Evolutionary conservation across 2,797 vertebrate species (phyloP), one percentile per base, ranked within the genome.

Genomic region (Enoplosus armatus): DNA sequence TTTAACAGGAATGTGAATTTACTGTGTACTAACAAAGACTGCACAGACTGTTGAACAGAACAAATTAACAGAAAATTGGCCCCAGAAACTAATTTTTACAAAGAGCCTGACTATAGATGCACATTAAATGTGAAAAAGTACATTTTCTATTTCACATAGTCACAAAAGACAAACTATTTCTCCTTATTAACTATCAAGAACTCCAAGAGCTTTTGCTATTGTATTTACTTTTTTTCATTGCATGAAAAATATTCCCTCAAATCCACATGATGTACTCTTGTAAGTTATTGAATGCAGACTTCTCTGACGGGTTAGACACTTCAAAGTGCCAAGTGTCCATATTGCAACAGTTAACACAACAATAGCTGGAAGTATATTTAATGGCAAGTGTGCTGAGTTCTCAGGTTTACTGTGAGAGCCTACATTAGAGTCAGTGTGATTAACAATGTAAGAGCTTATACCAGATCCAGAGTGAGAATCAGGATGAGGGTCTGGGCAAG

Each of bases 381-480:
- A 58, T 45, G 24, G 20, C 18, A 51, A 45, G 29, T 51, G 58
- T 54, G 22, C 29, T 10, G 18, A 41, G 26, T 62, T 67, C 35
- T 63, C 11, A 50, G 51, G 24, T 55, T 33, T 29, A 61, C n/a
- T 58, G 37, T 56, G 5, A 71, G 41, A 50, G 64, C 24, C 3
- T 9, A 51, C 20, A 58, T 47, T 37, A 47, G 1, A 56, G 43
- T 48, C 37, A 31, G 24, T 50, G 3, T 48, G 63, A 75, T 62
- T 61, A 62, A 62, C 43, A 22, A 18, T 53, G 31, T 47, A 43
- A 20, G 24, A 33, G 26, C 48, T 62, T 39, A 31, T 55, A 65
- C 18, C 43, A 75, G 16, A 72, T 20, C 39, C 24, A 59, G 48
- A 15, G 43, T 48, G 68, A 72, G 45, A 59, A 54, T 45, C 50